Evolutionary conservation across 2,888 invertebrate genomes (phyloP).

Genomic region (Leucoma salicis): DNA sequence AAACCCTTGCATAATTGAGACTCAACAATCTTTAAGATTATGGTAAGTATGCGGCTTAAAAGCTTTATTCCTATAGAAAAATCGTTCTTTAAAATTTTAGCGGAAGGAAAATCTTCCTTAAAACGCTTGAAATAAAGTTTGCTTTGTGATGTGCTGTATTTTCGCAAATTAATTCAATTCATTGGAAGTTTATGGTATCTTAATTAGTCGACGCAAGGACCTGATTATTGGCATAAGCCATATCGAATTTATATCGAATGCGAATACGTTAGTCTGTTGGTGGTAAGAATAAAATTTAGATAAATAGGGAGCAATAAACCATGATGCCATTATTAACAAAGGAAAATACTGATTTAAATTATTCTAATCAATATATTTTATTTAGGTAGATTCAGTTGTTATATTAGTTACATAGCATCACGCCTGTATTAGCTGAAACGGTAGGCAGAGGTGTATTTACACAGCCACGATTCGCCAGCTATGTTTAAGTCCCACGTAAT

Average conservation of each 20-base stretch:
- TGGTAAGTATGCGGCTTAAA: constrained; percentile 29
- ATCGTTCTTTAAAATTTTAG: constrained; percentile 5
- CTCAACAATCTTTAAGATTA: constrained; percentile 33
- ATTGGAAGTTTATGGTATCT: constrained; percentile 31
- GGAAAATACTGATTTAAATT: too few species aligned
- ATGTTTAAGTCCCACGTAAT: too few species aligned
- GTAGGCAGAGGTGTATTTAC: too few species aligned
- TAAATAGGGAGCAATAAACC: too few species aligned
- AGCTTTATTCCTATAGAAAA: constrained; percentile 31
- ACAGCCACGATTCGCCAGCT: too few species aligned
- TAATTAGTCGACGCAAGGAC: constrained; percentile 32
- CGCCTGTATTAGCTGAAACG: too few species aligned
- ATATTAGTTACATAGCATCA: too few species aligned
- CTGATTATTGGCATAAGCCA: constrained; percentile 16
- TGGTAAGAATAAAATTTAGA: neutral
- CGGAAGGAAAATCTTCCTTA: constrained; percentile 14
- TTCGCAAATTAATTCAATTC: constrained; percentile 34
- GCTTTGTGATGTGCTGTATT: constrained; percentile 11
- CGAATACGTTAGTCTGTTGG: neutral
- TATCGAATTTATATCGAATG: constrained; percentile 5
- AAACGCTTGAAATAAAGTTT: constrained; percentile 9
- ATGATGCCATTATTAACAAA: too few species aligned
- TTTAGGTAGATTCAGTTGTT: too few species aligned
- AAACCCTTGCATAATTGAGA: constrained; percentile 37
- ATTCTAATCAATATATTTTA: too few species aligned